Base-by-base conservation (phyloP, 1,140 invertebrate species). In the Drosophila tropicalis region DNA sequence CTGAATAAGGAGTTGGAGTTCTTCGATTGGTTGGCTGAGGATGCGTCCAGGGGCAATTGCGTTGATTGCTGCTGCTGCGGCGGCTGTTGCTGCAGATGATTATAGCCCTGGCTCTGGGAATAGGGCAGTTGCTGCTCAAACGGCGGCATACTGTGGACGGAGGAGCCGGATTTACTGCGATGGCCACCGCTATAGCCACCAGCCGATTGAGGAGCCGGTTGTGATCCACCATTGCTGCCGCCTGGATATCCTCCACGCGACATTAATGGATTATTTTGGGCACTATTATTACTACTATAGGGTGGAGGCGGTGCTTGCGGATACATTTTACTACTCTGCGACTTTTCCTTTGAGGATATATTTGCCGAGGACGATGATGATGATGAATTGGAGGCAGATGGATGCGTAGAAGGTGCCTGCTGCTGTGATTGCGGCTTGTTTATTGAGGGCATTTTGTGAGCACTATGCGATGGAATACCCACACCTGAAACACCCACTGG, bases 1-100 rank as follows among this genome's bases (percentile, higher is more conserved):
- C 91, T 92, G 39, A 92, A 92, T 36, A 92, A 67, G 0, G 91
- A 92, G 15, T 76, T 73, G 5, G 29, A 29, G 56, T 89, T 80
- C 57, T 87, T 78, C 41, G 55, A 66, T 47, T 82, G 87, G 12
- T 68, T 40, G 13, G 61, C 47, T 39, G 63, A 36, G 0, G 58
- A 9, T 10, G 77, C 64, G 2, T 75, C 78, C 6, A 41, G 39
- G 6, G 64, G 57, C 15, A 72, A 57, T 40, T 72, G 72, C 36
- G 60, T 54, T 47, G 56, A 60, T 32, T 62, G 62, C 47, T 62
- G 76, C 13, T 73, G 70, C 36, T 71, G 67, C 13, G 47, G 58
- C 12, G 44, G 17, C 25, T 56, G 62, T 39, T 72, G 79, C 15
- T 89, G 85, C 70, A 83, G 72, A 15, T 83, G 76, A 70, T 64